These are phyloP conservation scores for Nematopogon swammerdamellus DNA, from an alignment of 2,888 invertebrate genomes.

Conservation along the genomic window DNA sequence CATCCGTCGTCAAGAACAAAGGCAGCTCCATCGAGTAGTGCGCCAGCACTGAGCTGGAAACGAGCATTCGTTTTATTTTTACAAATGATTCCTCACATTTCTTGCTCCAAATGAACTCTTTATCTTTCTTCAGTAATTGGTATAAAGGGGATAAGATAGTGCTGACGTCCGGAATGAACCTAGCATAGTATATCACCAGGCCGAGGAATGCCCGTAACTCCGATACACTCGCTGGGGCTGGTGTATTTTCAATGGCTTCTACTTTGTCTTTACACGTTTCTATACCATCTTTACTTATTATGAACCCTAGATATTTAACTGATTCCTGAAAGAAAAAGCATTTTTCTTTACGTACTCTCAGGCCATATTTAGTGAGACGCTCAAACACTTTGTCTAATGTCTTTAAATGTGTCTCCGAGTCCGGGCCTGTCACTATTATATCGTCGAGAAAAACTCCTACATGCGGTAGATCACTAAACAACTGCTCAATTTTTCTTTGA, in stretches of 20 bases:
- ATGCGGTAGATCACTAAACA: neutral
- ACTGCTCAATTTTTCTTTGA: slow-evolving; percentile 6
- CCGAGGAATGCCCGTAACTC: neutral
- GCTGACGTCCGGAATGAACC: neutral
- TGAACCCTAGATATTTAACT: neutral
- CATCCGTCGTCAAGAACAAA: too few species aligned
- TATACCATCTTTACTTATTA: neutral
- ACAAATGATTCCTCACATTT: too few species aligned
- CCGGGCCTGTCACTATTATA: neutral
- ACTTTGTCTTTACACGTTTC: neutral
- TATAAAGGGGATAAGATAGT: neutral
- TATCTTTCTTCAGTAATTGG: neutral
- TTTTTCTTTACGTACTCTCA: neutral
- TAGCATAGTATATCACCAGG: neutral
- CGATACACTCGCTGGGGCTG: neutral
- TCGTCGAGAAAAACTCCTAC: neutral
- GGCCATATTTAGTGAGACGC: neutral
- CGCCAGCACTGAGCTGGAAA: too few species aligned
- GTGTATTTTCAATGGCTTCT: neutral
- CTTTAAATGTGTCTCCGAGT: neutral
- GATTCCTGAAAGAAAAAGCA: neutral
- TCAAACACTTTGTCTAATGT: neutral
- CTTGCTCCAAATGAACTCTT: neutral
- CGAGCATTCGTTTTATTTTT: too few species aligned
- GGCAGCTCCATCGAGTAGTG: too few species aligned